A percentile compares a stretch with the other conserved stretches of the same genome.
Evolutionary conservation across 2,113 vertebrate genomes (phyloP).

Genomic region (Delphinus delphis): DNA sequence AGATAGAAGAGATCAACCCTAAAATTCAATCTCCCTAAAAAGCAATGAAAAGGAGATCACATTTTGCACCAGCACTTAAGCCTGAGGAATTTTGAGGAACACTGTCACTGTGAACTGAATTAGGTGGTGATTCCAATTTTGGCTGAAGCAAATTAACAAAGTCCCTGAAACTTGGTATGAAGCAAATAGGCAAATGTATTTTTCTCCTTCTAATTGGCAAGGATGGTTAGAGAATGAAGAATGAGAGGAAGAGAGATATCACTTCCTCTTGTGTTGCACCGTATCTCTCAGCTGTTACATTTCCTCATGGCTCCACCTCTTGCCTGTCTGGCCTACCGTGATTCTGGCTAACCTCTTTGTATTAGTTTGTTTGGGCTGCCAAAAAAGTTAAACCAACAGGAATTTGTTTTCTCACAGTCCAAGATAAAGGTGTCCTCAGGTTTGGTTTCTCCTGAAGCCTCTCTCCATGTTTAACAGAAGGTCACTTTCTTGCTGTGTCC

Average conservation of each 20-base stretch:
- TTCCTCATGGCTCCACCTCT: neutral
- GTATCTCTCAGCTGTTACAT: neutral
- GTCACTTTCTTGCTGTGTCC: neutral
- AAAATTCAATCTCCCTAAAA: neutral
- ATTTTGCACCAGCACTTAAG: neutral
- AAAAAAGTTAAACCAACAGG: neutral
- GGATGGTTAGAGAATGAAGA: neutral
- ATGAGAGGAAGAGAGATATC: neutral
- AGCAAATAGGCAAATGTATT: neutral
- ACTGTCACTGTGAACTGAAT: neutral
- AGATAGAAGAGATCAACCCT: neutral
- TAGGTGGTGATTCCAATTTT: neutral
- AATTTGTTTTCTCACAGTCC: neutral
- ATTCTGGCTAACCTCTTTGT: neutral
- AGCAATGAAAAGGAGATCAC: neutral
- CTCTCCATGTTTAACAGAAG: neutral
- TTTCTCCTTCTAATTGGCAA: neutral
- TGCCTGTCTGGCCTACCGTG: neutral
- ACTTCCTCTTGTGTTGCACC: neutral
- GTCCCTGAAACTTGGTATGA: neutral
- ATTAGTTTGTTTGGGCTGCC: neutral
- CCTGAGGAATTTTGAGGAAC: neutral
- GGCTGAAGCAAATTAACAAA: neutral
- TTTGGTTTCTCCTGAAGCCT: neutral
- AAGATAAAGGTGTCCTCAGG: neutral